These are phyloP conservation scores for Tiliacea citrago DNA, from an alignment of 2,888 invertebrate species.

Conservation along the genomic window DNA sequence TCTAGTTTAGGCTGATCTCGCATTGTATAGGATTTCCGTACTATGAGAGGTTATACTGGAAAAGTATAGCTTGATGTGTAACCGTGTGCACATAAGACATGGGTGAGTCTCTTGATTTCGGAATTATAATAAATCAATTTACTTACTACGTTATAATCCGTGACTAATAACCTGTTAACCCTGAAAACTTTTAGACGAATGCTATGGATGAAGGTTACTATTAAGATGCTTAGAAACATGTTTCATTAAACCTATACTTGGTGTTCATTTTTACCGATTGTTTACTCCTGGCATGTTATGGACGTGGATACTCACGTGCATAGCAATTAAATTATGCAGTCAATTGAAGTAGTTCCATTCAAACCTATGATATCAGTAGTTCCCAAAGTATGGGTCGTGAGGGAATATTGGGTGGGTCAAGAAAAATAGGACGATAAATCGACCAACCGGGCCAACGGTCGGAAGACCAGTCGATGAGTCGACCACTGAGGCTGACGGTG, in stretches of 20 bases:
- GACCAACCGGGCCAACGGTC: too few relatives aligned
- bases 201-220: constrained; percentile 21
- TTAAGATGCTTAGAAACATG: constrained; percentile 18
- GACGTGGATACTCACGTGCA: not conserved
- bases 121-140: constrained; percentile 18
- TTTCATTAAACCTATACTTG: not conserved
- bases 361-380: not conserved
- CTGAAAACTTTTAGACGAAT: constrained; percentile 26
- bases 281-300: not conserved
- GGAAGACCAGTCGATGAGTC: too few relatives aligned
- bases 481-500: too few relatives aligned
- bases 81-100: not conserved
- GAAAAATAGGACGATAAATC: too few relatives aligned
- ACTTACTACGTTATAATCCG: constrained; percentile 5
- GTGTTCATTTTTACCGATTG: not conserved
- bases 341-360: constrained; percentile 3
- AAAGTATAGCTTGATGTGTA: too few relatives aligned
- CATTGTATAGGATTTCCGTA: too few relatives aligned
- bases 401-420: too few relatives aligned
- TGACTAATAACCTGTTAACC: constrained; percentile 27
- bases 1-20: too few relatives aligned
- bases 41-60: too few relatives aligned
- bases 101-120: not conserved
- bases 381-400: too few relatives aligned
- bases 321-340: not conserved